Conservation (phyloP, 2,113 vertebrate species). For the Electrona antarctica region DNA sequence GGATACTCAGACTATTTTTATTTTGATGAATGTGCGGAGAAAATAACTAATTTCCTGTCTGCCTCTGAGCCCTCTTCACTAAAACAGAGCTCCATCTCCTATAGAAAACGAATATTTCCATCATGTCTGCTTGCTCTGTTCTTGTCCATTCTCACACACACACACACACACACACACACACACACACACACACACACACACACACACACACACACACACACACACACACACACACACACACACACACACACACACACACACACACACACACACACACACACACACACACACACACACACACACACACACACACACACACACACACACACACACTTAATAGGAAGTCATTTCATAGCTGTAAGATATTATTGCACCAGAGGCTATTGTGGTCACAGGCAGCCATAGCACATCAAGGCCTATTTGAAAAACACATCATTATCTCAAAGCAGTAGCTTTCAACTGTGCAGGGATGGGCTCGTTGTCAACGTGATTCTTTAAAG, state of each 20-base stretch:
- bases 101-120: slow-evolving; percentile 59
- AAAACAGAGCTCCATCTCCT: slow-evolving; percentile 43
- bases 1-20: slow-evolving; percentile 67
- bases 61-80: slow-evolving; percentile 59
- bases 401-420: not conserved
- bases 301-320: not conserved
- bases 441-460: not conserved
- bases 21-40: slow-evolving; percentile 67
- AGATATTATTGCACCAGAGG: slow-evolving; percentile 15
- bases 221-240: not conserved
- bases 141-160: no score
- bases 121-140: slow-evolving; percentile 39
- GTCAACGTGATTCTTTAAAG: no score
- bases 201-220: not conserved
- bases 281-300: not conserved
- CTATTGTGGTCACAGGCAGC: not conserved
- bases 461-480: not conserved
- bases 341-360: slow-evolving; percentile 18
- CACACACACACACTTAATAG: slow-evolving; percentile 11
- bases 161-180: not conserved
- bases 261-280: not conserved
- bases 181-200: slow-evolving; percentile 2
- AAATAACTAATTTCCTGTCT: slow-evolving; percentile 71
- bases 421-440: not conserved
- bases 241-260: not conserved